Evolutionary conservation across 2,113 vertebrate species (phyloP).

Genomic region (Callipepla californica): DNA sequence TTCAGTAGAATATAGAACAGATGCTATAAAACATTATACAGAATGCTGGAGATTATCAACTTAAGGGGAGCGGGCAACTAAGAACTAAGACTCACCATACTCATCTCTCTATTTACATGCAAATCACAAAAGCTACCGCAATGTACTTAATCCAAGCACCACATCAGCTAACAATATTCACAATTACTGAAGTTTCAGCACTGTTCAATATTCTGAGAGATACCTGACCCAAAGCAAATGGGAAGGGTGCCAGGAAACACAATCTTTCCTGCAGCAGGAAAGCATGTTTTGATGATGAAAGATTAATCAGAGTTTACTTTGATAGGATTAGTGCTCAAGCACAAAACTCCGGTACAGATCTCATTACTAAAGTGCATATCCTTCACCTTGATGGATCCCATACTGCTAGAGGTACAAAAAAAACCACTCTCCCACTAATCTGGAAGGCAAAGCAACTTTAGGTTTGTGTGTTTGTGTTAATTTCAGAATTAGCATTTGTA

Average conservation of each 20-base stretch:
- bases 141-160: slow-evolving; percentile 42
- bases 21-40: background rate
- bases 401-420: background rate
- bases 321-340: slow-evolving; percentile 75
- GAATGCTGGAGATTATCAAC: background rate
- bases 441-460: background rate
- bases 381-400: slow-evolving; percentile 57
- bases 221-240: slow-evolving; percentile 64
- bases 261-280: slow-evolving; percentile 50
- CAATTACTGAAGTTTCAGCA: slow-evolving; percentile 39
- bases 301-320: slow-evolving; percentile 74
- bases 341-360: slow-evolving; percentile 58
- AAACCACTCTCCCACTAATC: background rate
- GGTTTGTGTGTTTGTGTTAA: background rate
- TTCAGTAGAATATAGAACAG: background rate
- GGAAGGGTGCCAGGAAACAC: slow-evolving; percentile 72
- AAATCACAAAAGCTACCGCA: slow-evolving; percentile 54
- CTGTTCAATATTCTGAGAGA: slow-evolving; percentile 54
- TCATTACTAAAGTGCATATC: slow-evolving; percentile 57
- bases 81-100: slow-evolving; percentile 9
- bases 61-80: background rate
- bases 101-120: slow-evolving; percentile 50
- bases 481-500: background rate
- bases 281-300: slow-evolving; percentile 60
- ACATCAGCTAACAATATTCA: slow-evolving; percentile 44